Base-by-base conservation (phyloP, 2,797 vertebrate species). In the Gambusia yucatana region DNA sequence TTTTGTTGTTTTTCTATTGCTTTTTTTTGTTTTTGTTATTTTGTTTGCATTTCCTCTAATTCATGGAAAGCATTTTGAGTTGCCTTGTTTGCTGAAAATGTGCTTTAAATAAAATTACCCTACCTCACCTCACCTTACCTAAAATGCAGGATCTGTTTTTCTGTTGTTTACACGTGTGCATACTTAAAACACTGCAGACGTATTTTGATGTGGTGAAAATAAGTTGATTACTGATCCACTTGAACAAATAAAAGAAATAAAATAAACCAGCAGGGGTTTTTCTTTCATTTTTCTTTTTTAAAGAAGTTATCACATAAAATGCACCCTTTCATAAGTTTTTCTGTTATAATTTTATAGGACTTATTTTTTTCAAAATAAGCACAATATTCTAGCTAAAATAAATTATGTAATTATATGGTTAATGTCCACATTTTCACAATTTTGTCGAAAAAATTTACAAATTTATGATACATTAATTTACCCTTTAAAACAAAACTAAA, bases 221-320 rank as follows among this genome's bases (percentile, higher is more conserved):
- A 61, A 74, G 75, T 76, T 84, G 86, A 91, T 87, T 83, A 55
- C 85, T 82, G 28, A 33, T 33, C 4, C 9, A 28, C 25, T 11
- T 57, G n/a, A 30, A 48, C 6, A 20, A 72, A 48, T 20, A 72
- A 48, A 48, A 10, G 0, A 41, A 77, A 39, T 39, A 77, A 36
- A 59, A 59, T 71, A 67, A 87, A 81, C 10, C 25, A 59, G n/a
- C 11, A 28, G 3, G 55, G 3, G 1, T 5, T 28, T 59, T 30
- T 28, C 3, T 59, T 3, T 57, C 0, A 30, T 5, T 30, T 57
- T 30, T n/a, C 2, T 55, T 10, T n/a, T 81, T 82, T 84, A 3
- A 78, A 84, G 80, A 91, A 89, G 86, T 75, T 82, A 85, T 80
- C 67, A 77, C 71, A 79, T 65, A 79, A 46, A 8, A 14, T 11